Evolutionary conservation across 2,113 vertebrate species (phyloP).

Genomic region (Platichthys stellatus): DNA sequence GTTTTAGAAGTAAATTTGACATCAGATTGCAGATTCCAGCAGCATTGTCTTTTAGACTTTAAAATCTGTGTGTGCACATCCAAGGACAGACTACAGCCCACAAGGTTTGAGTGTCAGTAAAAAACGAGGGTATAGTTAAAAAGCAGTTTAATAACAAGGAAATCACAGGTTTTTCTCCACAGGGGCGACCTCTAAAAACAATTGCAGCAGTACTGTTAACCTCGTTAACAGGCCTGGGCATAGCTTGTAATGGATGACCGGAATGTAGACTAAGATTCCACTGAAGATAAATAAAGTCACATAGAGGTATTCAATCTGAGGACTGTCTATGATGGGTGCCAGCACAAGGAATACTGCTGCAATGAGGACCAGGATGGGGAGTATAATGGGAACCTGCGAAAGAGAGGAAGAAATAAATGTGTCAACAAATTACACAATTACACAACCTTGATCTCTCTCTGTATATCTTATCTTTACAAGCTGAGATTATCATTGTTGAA

Average conservation of each 20-base stretch:
- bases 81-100: neutral
- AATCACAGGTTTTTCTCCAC: conserved; percentile 79
- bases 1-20: too few species aligned
- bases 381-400: conserved; percentile 85
- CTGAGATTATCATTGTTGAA: neutral
- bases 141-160: neutral
- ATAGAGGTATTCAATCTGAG: conserved; percentile 87
- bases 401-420: conserved; percentile 28
- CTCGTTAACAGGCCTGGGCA: conserved; percentile 80
- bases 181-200: conserved; percentile 89
- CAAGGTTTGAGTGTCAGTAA: too few species aligned
- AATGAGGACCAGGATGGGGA: conserved; percentile 85
- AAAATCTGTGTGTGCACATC: neutral
- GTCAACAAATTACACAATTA: too few species aligned
- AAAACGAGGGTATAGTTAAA: neutral
- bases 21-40: too few species aligned
- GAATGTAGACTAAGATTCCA: conserved; percentile 86
- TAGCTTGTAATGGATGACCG: conserved; percentile 84
- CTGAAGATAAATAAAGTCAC: conserved; percentile 86
- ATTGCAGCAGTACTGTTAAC: conserved; percentile 86
- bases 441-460: neutral
- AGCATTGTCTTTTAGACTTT: neutral
- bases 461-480: neutral
- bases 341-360: conserved; percentile 87
- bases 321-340: conserved; percentile 86